phyloP scores from a whole-genome alignment of 2,113 vertebrate species.

The Daboia siamensis region DNA sequence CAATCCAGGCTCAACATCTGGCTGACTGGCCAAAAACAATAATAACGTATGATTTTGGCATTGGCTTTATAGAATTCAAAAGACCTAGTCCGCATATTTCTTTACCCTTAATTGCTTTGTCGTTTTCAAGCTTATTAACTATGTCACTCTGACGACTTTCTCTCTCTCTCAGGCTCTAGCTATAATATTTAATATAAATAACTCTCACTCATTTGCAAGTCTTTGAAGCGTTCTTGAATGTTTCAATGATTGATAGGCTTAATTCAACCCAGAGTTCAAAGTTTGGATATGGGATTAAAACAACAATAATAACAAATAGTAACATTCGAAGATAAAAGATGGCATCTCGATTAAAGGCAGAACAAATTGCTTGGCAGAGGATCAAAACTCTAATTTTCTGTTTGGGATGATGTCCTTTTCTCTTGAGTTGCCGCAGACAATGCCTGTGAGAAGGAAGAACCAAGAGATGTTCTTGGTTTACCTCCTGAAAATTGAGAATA shows the following conservation, averaged over 20 bases:
- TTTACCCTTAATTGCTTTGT: slow-evolving; percentile 55
- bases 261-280: slow-evolving; percentile 60
- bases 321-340: slow-evolving; percentile 67
- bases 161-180: not conserved
- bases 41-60: not conserved
- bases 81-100: slow-evolving; percentile 46
- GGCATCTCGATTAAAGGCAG: slow-evolving; percentile 70
- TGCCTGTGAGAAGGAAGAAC: slow-evolving; percentile 55
- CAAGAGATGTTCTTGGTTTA: slow-evolving; percentile 6
- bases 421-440: slow-evolving; percentile 43
- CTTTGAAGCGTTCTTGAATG: slow-evolving; percentile 60
- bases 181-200: slow-evolving; percentile 52
- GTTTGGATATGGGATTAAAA: slow-evolving; percentile 65
- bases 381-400: slow-evolving; percentile 58
- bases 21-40: not conserved
- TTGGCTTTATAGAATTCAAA: slow-evolving; percentile 46
- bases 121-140: slow-evolving; percentile 52
- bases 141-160: slow-evolving; percentile 43
- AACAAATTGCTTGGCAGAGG: slow-evolving; percentile 67
- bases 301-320: slow-evolving; percentile 32
- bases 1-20: not conserved
- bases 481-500: slow-evolving; percentile 15
- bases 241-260: slow-evolving; percentile 58
- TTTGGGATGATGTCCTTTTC: slow-evolving; percentile 50
- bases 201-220: slow-evolving; percentile 41